Evolutionary conservation across 2,113 vertebrate genomes (phyloP), one percentile per base, ranked within the genome.

Genomic region (Puffinus mauretanicus): DNA sequence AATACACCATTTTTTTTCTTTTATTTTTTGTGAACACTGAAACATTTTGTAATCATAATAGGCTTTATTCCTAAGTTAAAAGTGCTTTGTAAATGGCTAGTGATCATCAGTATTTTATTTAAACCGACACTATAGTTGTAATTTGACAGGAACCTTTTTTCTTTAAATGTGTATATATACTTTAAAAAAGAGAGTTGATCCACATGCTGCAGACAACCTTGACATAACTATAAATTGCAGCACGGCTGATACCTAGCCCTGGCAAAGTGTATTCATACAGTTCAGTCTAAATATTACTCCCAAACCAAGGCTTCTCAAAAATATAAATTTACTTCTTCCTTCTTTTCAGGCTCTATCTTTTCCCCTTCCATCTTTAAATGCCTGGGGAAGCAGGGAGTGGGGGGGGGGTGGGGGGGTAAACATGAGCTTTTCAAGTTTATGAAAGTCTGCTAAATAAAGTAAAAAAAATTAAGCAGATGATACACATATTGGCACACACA

Each of bases 1-100:
- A 72, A 38, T 16, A 11, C 9, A 55, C 0, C 0, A 2, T 20
- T 46, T 11, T 82, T n/a, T 49, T 55, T 49, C 2, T 64, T 42
- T 52, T 16, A 0, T 42, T 26, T 83, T 67, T 81, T 77, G 6
- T 57, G 36, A 57, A 70, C 8, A 19, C 5, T 29, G 46, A 70
- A 66, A 44, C 0, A 52, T 70, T 88, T 80, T 58, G 3, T 60
- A 11, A 44, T 86, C 52, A 38, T 83, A 42, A 25, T 25, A n/a
- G 16, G 6, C 5, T 92, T 72, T 2, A n/a, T 83, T 86, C 16
- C 40, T 57, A 30, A 70, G 8, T 49, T 47, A 51, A 77, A 65
- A 4, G 18, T 81, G 7, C 15, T 55, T 86, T 54, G 7, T 38
- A 83, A 83, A 52, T 27, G 25, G 11, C 18, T 77, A 38, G 16